These are phyloP conservation scores for Psittacula cyanocephala DNA, from an alignment of 2,113 vertebrate genomes.

Conservation along the genomic window DNA sequence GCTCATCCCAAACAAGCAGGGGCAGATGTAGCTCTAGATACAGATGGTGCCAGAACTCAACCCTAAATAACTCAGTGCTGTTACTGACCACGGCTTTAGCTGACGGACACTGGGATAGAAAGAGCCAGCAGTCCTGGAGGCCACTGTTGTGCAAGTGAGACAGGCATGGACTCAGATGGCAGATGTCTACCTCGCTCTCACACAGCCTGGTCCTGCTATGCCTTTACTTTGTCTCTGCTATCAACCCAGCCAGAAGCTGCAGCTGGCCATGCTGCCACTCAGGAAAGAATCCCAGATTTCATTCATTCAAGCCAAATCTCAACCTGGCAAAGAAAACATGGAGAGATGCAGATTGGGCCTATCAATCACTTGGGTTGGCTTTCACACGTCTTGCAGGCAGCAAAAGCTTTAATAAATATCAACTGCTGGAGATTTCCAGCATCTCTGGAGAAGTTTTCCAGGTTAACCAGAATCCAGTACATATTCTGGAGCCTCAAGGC, in stretches of 20 bases:
- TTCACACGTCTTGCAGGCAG: neutral
- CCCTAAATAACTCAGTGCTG: neutral
- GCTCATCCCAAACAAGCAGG: neutral
- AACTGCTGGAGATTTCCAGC: neutral
- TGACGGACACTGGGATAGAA: rapidly evolving
- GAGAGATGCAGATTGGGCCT: neutral
- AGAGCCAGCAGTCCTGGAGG: neutral
- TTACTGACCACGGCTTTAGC: neutral
- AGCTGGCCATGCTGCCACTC: neutral
- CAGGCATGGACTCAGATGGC: neutral
- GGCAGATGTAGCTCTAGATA: neutral
- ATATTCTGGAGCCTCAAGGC: neutral
- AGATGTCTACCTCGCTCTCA: neutral
- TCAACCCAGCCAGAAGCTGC: neutral
- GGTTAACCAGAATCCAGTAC: neutral
- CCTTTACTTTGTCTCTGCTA: neutral
- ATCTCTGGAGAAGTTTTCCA: neutral
- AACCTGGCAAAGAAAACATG: neutral
- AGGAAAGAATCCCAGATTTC: neutral
- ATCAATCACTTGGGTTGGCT: constrained; percentile 1
- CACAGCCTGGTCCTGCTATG: neutral
- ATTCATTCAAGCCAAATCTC: neutral
- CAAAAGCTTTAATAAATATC: constrained; percentile 1
- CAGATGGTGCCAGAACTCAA: neutral
- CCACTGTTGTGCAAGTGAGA: neutral